Evolutionary conservation across 2,113 vertebrate genomes (phyloP).

Genomic region (Galbula dea): DNA sequence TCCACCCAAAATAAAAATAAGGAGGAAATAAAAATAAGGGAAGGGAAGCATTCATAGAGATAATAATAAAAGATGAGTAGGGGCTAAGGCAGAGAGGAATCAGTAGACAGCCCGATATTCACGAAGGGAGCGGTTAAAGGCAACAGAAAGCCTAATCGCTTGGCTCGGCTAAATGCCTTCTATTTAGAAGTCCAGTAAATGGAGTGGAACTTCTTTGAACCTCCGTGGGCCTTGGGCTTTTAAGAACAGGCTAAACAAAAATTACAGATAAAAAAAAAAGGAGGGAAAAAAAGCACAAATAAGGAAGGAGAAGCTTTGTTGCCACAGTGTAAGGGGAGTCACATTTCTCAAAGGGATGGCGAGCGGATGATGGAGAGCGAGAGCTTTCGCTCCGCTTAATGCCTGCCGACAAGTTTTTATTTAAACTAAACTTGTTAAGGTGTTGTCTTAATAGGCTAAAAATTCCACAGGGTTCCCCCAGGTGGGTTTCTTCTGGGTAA

Average conservation of each 20-base stretch:
- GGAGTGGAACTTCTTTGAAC: constrained; percentile 41
- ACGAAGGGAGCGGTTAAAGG: neutral
- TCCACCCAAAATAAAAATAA: neutral
- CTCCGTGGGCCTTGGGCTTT: neutral
- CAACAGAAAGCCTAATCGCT: constrained; percentile 21
- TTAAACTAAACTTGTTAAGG: constrained; percentile 70
- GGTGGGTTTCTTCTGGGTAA: constrained; percentile 71
- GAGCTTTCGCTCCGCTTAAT: constrained; percentile 21
- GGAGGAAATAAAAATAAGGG: neutral
- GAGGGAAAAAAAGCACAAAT: neutral
- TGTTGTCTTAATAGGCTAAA: constrained; percentile 71
- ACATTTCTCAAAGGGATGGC: neutral
- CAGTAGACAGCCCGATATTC: neutral
- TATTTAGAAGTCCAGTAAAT: constrained; percentile 53
- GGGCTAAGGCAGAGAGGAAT: neutral
- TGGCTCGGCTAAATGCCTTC: constrained; percentile 12
- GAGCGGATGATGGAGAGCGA: neutral
- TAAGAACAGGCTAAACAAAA: constrained; percentile 28
- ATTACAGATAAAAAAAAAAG: neutral
- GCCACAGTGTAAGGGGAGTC: neutral
- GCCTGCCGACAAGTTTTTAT: constrained; percentile 64
- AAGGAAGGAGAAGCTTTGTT: neutral
- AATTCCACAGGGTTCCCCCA: constrained; percentile 51
- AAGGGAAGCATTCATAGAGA: neutral
- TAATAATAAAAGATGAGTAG: neutral